These are phyloP conservation scores for Eupsilia transversa DNA, from an alignment of 2,888 invertebrate species.

Conservation along the genomic window DNA sequence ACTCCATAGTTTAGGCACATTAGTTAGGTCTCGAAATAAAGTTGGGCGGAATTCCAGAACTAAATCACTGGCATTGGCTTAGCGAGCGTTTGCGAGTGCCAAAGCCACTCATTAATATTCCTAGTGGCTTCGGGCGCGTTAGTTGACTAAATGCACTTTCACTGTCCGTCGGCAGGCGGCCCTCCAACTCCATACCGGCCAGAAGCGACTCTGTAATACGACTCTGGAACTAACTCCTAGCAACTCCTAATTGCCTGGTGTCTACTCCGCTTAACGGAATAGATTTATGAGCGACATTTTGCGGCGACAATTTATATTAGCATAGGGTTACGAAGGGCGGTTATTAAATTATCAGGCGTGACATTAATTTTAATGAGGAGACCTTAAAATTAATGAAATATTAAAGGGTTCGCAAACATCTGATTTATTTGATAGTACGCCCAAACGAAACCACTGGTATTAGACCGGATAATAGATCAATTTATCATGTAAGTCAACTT, in stretches of 20 bases:
- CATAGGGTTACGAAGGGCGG: constrained; percentile 67
- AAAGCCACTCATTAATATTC: constrained; percentile 83
- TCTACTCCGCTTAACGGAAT: constrained; percentile 76
- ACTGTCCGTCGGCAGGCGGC: constrained; percentile 77
- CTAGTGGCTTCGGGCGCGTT: constrained; percentile 76
- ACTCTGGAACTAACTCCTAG: constrained; percentile 70
- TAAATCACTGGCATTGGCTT: constrained; percentile 66
- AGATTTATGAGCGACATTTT: constrained; percentile 80
- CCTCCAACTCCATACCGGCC: constrained; percentile 69
- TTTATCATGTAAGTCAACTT: constrained; percentile 3
- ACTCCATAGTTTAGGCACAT: constrained; percentile 53
- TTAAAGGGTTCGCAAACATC: constrained; percentile 48
- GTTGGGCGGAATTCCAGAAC: constrained; percentile 60
- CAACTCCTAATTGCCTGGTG: constrained; percentile 73
- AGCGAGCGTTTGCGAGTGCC: constrained; percentile 67
- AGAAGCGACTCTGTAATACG: constrained; percentile 75
- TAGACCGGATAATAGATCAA: constrained; percentile 19
- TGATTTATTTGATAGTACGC: constrained; percentile 51
- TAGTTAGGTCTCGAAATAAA: constrained; percentile 66
- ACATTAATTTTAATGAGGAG: constrained; percentile 69
- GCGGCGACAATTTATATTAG: constrained; percentile 74
- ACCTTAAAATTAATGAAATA: constrained; percentile 54
- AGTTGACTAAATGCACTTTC: constrained; percentile 86
- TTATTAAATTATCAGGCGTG: constrained; percentile 74
- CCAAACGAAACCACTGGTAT: constrained; percentile 6